Conservation (phyloP, 1,140 invertebrate genomes). For the Penaeus japonicus region DNA sequence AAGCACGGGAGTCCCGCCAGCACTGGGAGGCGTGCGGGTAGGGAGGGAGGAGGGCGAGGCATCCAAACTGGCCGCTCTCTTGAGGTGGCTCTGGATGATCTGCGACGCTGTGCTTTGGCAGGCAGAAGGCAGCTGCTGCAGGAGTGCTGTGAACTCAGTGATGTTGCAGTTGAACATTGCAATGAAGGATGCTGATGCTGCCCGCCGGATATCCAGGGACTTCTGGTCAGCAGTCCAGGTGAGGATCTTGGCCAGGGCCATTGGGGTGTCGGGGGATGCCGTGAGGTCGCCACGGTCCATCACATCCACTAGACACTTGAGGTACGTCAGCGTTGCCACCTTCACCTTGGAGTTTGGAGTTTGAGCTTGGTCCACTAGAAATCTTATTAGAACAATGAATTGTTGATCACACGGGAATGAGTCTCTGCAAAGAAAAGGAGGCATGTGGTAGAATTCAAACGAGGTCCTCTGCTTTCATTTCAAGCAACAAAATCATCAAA, state of each 20-base stretch:
- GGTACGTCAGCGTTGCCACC: slow-evolving; percentile 77
- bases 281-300: slow-evolving; percentile 64
- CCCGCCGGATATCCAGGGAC: slow-evolving; percentile 77
- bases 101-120: slow-evolving; percentile 79
- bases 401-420: slow-evolving; percentile 73
- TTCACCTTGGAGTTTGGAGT: slow-evolving; percentile 88
- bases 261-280: slow-evolving; percentile 64
- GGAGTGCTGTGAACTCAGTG: slow-evolving; percentile 82
- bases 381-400: slow-evolving; percentile 74
- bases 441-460: too few species aligned
- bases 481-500: background rate
- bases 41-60: slow-evolving; percentile 59
- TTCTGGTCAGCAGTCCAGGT: slow-evolving; percentile 69
- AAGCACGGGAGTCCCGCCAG: slow-evolving; percentile 51
- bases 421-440: slow-evolving; percentile 66
- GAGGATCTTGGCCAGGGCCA: slow-evolving; percentile 67
- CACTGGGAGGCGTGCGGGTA: slow-evolving; percentile 59
- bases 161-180: slow-evolving; percentile 84
- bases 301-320: slow-evolving; percentile 74
- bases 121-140: slow-evolving; percentile 76
- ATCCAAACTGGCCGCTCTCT: slow-evolving; percentile 65
- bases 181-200: slow-evolving; percentile 80
- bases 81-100: slow-evolving; percentile 83
- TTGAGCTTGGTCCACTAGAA: slow-evolving; percentile 88
- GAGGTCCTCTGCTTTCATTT: background rate